Evolutionary conservation across 1,140 invertebrate species (phyloP), one percentile per base, ranked within the genome.

Genomic region (Sitobion miscanthi): DNA sequence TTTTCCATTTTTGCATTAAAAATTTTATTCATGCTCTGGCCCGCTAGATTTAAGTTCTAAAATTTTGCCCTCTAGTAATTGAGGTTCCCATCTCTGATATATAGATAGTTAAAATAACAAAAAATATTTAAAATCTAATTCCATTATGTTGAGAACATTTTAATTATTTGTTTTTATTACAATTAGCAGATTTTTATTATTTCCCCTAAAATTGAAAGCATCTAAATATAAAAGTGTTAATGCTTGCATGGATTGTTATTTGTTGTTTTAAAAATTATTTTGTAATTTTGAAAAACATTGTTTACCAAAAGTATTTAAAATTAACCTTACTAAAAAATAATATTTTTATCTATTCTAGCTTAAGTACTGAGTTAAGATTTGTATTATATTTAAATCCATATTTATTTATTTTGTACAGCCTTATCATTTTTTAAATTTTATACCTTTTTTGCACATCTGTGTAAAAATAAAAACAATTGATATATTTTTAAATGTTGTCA

Each of bases 221-320:
- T 62, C 57, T 30, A 35, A 77, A 17, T 77, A 17, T n/a, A 17
- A 77, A 77, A 23, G 30, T 69, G 62, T 77, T 77, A 77, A 77
- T 77, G 62, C 62, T 77, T 77, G 62, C 62, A 77, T 77, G 62
- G 62, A 77, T 77, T 77, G 62, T 69, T 69, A 69, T 69, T 69
- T 30, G 30, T 69, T 77, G 62, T 77, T 77, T 77, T 77, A 17
- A 77, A 77, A 77, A 20, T 77, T 77, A 77, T 77, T n/a, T 77
- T n/a, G 62, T 77, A n/a, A 77, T n/a, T 77, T 77, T 69, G 14
- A 77, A 77, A 77, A 77, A 77, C 62, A 77, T 77, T n/a, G 30
- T 87, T 47, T n/a, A 45, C 45, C 85, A 47, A 87, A 47, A 49
- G 45, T 87, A 87, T 87, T 87, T 49, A 30, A 47, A 47, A 47